Conservation (phyloP, 2,888 invertebrate genomes). For the Lacanobia wlatinum region DNA sequence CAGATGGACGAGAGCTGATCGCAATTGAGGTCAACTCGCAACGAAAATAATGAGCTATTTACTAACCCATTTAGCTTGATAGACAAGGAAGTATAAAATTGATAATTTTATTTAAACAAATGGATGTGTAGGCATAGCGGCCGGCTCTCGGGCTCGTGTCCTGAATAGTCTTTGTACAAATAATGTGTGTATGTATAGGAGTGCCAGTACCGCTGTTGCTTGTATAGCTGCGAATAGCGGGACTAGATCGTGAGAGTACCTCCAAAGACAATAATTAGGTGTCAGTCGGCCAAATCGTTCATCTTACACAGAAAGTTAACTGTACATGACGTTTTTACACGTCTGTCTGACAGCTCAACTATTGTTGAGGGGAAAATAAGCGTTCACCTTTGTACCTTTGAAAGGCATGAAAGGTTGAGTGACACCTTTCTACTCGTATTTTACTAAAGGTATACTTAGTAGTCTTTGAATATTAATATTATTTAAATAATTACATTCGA, state of each 20-base stretch:
- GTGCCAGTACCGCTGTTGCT: constrained; percentile 62
- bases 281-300: constrained; percentile 86
- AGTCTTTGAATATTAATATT: neutral
- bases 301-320: constrained; percentile 79
- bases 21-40: constrained; percentile 40
- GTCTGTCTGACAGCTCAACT: constrained; percentile 71
- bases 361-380: constrained; percentile 63
- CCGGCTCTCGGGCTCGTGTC: constrained; percentile 11
- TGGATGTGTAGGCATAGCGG: constrained; percentile 22
- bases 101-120: constrained; percentile 47
- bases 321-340: constrained; percentile 77
- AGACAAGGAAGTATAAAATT: constrained; percentile 11
- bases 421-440: constrained; percentile 35
- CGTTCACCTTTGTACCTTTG: constrained; percentile 54
- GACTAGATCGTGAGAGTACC: constrained; percentile 75
- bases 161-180: constrained; percentile 48
- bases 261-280: constrained; percentile 80
- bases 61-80: constrained; percentile 14
- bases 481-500: constrained; percentile 18
- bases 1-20: constrained; percentile 35
- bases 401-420: constrained; percentile 47
- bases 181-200: constrained; percentile 51
- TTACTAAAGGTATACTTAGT: constrained; percentile 8
- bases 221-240: constrained; percentile 77
- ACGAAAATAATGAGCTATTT: constrained; percentile 36